Evolutionary conservation across 2,113 vertebrate genomes (phyloP), one percentile per base, ranked within the genome.

Genomic region (Ramphastos sulfuratus): DNA sequence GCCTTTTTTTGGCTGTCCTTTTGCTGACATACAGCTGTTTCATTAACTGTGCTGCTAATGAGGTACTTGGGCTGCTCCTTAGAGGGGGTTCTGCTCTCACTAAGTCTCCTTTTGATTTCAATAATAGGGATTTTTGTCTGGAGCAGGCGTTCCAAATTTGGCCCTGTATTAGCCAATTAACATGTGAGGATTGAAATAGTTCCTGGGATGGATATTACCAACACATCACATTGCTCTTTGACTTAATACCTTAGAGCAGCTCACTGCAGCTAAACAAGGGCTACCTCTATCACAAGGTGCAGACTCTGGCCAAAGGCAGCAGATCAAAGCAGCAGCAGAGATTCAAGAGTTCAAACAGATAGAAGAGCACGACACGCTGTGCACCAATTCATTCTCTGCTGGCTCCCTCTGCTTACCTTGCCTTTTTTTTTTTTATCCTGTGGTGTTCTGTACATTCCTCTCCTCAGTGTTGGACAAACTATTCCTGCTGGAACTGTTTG

Each of bases 11-110:
- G 21, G 33, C 25, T 85, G 87, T 87, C 15, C 77, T 82, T 77
- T 69, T 82, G 87, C 64, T 48, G 42, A 66, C 23, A 44, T 64
- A 48, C 15, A 21, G 58, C 56, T 17, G 30, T 70, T 87, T 63
- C 46, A 66, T 82, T 91, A 87, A n/a, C 20, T 71, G 15, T 52
- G 25, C 71, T 89, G 67, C 60, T 92, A 83, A 85, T 93, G 72
- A 94, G 71, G 42, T 80, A 64, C 92, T 95, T 89, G 63, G 87
- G 87, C 78, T 94, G 89, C 87, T 93, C 89, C 23, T 87, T 37
- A 64, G 75, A 77, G 46, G 56, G 42, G 85, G 42, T 35, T 64
- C 55, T 66, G 56, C 42, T 87, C 46, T 73, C 39, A 4, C 74
- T 64, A 85, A 95, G 67, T 54, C 48, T 21, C 25, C 27, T 92